Conservation (phyloP, 2,113 vertebrate species). For the Nematolebias whitei region DNA sequence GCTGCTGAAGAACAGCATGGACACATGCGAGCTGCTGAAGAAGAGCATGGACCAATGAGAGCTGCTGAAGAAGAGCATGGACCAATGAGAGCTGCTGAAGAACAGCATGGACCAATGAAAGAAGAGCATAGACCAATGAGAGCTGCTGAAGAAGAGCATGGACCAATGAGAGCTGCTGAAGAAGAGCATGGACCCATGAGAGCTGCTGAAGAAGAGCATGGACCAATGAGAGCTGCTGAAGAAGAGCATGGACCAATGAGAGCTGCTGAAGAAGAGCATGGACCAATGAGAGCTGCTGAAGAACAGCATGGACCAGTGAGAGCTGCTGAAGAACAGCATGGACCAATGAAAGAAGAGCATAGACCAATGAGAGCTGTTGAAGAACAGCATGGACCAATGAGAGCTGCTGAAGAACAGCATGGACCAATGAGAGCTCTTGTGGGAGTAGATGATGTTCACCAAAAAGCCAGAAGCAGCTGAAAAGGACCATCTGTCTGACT, state of each 20-base stretch:
- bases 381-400: constrained; percentile 13
- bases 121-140: too few species aligned
- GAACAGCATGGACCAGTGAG: constrained; percentile 13
- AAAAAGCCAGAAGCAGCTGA: constrained; percentile 24
- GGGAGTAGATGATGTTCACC: background rate
- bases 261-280: background rate
- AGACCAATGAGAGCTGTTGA: too few species aligned
- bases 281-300: too few species aligned
- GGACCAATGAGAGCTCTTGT: background rate
- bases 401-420: background rate
- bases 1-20: background rate
- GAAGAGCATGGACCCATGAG: background rate
- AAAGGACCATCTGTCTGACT: constrained; percentile 21
- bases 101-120: constrained; percentile 18
- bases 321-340: background rate
- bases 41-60: background rate
- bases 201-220: constrained; percentile 48
- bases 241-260: constrained; percentile 18
- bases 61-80: too few species aligned
- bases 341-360: constrained; percentile 26
- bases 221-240: constrained; percentile 10
- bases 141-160: background rate
- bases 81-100: constrained; percentile 11
- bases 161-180: constrained; percentile 9
- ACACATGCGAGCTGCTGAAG: constrained; percentile 9